A percentile compares a stretch with the other conserved stretches of the same genome.
Conservation (phyloP, 2,113 vertebrate species). For the Malaclemys terrapin region DNA sequence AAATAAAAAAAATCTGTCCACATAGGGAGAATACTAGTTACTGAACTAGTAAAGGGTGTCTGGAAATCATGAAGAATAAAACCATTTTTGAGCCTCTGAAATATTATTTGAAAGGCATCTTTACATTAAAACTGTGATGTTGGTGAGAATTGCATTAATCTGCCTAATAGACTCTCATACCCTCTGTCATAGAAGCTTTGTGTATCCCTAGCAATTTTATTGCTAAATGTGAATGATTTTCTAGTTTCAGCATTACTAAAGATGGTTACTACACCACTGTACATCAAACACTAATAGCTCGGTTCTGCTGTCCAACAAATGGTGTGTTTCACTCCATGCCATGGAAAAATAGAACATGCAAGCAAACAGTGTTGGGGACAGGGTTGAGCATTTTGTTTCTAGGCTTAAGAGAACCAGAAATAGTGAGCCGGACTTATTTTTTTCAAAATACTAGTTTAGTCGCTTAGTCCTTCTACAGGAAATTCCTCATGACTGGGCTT, state of each 20-base stretch:
- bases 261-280: background rate
- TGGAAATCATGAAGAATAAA: slow-evolving; percentile 11
- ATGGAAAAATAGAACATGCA: background rate
- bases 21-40: background rate
- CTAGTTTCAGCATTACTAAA: background rate
- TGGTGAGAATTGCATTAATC: background rate
- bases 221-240: background rate
- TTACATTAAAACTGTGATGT: background rate
- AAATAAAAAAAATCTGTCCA: background rate
- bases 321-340: background rate
- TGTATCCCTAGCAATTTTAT: background rate
- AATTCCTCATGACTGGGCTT: background rate
- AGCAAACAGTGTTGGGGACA: background rate
- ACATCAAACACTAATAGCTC: background rate
- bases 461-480: background rate
- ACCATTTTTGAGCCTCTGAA: background rate
- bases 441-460: background rate
- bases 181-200: background rate
- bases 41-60: background rate
- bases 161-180: background rate
- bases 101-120: background rate
- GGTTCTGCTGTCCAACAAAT: background rate
- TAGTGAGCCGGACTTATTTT: background rate
- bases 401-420: background rate
- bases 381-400: background rate